phyloP scores from a whole-genome alignment of 2,888 invertebrate genomes.

The Limnephilus auricula region DNA sequence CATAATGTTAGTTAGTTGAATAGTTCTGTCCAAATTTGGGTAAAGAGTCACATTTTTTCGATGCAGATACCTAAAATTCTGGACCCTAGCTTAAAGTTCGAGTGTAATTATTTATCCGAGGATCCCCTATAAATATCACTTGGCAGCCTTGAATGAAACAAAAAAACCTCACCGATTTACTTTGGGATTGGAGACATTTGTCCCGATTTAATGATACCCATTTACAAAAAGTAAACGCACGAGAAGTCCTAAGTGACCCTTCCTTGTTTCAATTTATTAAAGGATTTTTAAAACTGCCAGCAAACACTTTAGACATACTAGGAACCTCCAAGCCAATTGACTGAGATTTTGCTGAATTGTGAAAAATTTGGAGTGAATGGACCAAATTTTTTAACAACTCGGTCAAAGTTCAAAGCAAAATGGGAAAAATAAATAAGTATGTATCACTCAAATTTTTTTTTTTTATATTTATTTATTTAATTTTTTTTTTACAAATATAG shows the following conservation, averaged over 20 bases:
- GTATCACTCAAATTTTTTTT: too few relatives aligned
- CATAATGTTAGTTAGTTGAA: background rate
- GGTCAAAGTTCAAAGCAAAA: too few relatives aligned
- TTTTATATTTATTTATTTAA: too few relatives aligned
- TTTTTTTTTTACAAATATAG: too few relatives aligned
- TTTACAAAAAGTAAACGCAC: constrained; percentile 43
- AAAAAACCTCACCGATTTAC: constrained; percentile 38
- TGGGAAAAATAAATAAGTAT: too few relatives aligned
- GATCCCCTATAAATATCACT: constrained; percentile 22
- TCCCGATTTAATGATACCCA: constrained; percentile 41
- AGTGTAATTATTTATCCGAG: background rate
- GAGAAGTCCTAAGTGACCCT: constrained; percentile 26
- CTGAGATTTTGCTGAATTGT: background rate
- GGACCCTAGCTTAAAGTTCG: background rate
- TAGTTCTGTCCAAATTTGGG: background rate
- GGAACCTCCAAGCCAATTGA: too few relatives aligned
- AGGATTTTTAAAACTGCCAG: background rate
- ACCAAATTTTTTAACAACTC: too few relatives aligned
- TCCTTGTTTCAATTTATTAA: constrained; percentile 41
- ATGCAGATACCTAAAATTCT: background rate
- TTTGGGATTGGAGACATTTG: constrained; percentile 35
- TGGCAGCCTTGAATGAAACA: constrained; percentile 28
- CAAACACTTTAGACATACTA: background rate
- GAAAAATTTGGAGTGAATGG: too few relatives aligned
- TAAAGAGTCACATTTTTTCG: background rate